These are phyloP conservation scores for Poecilus cupreus DNA, from an alignment of 2,888 invertebrate genomes.

Conservation along the genomic window DNA sequence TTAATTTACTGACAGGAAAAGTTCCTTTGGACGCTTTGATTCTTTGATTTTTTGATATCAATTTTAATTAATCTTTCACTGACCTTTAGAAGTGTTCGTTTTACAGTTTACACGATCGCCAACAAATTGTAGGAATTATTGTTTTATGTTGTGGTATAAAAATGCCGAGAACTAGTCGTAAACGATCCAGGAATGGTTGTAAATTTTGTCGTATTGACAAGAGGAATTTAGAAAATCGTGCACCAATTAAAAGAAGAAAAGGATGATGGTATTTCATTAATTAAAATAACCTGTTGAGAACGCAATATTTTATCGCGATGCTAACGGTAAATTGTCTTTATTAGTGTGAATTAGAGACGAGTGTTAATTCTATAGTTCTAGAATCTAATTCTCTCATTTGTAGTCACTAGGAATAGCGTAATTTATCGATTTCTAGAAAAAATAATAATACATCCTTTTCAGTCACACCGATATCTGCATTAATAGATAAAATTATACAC, in stretches of 20 bases:
- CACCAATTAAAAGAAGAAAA: slow-evolving; percentile 33
- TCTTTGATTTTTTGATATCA: background rate
- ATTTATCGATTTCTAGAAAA: background rate
- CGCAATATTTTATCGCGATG: slow-evolving; percentile 31
- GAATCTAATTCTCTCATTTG: background rate
- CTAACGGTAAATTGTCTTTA: slow-evolving; percentile 42
- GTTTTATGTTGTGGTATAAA: slow-evolving; percentile 14
- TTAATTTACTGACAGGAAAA: slow-evolving; percentile 35
- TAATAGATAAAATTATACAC: no score
- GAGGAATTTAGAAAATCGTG: slow-evolving; percentile 51
- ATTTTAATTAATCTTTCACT: background rate
- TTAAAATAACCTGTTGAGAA: slow-evolving; percentile 48
- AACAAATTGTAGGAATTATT: background rate
- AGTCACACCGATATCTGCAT: no score
- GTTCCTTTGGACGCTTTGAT: background rate
- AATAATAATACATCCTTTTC: background rate
- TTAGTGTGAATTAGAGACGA: slow-evolving; percentile 5
- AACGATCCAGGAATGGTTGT: slow-evolving; percentile 16
- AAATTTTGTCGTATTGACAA: slow-evolving; percentile 34
- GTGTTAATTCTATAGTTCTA: slow-evolving; percentile 14
- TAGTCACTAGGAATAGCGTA: background rate
- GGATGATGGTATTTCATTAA: slow-evolving; percentile 51
- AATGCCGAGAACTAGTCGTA: slow-evolving; percentile 22
- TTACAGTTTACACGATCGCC: background rate
- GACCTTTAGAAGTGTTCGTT: background rate